Percentiles rank a stretch among this genome's conserved stretches.
These are phyloP conservation scores for Bostrychus sinensis DNA, from an alignment of 2,113 vertebrate species.

Conservation along the genomic window DNA sequence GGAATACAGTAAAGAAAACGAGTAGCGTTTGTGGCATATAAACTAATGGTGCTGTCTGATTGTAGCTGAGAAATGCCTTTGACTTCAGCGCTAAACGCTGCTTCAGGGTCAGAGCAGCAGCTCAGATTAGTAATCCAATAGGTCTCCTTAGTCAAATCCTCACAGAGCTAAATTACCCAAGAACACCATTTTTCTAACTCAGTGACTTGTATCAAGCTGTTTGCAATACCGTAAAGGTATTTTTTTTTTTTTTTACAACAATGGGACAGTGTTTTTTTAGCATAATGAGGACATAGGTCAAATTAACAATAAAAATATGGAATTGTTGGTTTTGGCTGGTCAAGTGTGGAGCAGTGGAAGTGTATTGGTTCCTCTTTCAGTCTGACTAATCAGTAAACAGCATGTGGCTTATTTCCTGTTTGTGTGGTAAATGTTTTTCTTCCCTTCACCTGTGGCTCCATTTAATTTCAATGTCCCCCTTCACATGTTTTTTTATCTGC, in stretches of 20 bases:
- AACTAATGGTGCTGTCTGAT: neutral
- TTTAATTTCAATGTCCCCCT: neutral
- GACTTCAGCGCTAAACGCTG: constrained; percentile 3
- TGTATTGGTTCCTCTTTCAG: constrained; percentile 25
- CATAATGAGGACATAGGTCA: too few species aligned
- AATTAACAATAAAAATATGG: neutral
- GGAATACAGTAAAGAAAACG: neutral
- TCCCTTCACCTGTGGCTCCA: constrained; percentile 37
- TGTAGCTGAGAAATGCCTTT: constrained; percentile 2
- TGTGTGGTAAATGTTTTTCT: constrained; percentile 1
- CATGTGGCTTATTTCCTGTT: constrained; percentile 45
- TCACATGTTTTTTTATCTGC: neutral
- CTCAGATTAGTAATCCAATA: constrained; percentile 46
- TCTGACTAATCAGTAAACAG: constrained; percentile 8
- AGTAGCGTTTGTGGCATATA: neutral
- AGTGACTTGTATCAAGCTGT: constrained; percentile 15
- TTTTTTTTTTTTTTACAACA: too few species aligned
- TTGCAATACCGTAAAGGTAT: neutral
- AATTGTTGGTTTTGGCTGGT: neutral
- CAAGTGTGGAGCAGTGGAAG: neutral
- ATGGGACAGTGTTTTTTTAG: too few species aligned
- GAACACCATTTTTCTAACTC: constrained; percentile 32
- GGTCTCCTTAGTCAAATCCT: constrained; percentile 31
- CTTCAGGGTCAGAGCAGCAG: constrained; percentile 22
- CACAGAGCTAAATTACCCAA: constrained; percentile 25